Conservation (phyloP, 92 coral and sea anemone genomes). For the Umimayanthus kanabou region DNA sequence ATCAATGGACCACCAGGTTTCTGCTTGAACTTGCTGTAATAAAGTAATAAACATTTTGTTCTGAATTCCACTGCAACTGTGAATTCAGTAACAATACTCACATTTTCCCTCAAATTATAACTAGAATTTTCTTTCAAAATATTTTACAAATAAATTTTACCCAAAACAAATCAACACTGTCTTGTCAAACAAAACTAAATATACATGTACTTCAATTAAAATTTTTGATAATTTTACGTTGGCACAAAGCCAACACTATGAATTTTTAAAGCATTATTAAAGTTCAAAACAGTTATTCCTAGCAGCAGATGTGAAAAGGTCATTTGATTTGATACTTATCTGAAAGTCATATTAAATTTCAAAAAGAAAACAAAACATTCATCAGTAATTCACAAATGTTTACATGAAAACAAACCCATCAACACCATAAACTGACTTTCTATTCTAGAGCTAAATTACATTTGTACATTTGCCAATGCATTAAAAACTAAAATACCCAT, state of each 20-base stretch:
- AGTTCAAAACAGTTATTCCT: background rate
- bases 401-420: background rate
- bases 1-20: too few relatives aligned
- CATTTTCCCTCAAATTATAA: too few relatives aligned
- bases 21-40: too few relatives aligned
- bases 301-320: background rate
- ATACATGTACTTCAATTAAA: background rate
- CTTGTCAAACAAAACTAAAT: background rate
- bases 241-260: constrained; percentile 2
- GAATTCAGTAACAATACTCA: too few relatives aligned
- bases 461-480: background rate
- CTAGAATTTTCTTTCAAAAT: too few relatives aligned
- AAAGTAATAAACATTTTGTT: too few relatives aligned
- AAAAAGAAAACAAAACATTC: background rate
- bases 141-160: background rate
- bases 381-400: background rate
- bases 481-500: background rate
- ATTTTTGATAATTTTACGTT: background rate
- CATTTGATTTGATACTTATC: background rate
- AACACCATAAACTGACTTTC: background rate
- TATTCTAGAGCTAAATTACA: background rate
- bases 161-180: background rate
- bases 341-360: background rate
- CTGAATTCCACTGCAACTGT: too few relatives aligned
- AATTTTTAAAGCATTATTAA: constrained; percentile 12